Base-by-base conservation (phyloP, 2,888 invertebrate species). In the Drosophila pseudotalamancana region DNA sequence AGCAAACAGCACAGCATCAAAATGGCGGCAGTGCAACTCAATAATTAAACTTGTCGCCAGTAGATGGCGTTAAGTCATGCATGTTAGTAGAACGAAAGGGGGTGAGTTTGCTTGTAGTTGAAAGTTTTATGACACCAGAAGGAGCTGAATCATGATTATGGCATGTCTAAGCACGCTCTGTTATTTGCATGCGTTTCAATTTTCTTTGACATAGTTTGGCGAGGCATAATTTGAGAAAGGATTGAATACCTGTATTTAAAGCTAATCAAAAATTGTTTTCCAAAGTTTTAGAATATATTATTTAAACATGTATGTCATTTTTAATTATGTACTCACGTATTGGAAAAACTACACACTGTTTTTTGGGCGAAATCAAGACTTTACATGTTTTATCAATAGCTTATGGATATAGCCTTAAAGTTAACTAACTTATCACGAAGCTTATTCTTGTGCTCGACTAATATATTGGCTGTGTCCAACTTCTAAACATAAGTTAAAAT, bases 41-140 rank as follows among this genome's bases (percentile, higher is more conserved):
- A 80, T 86, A 77, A 86, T 81, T 83, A 80, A 80, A 72, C 78
- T 75, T 71, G 76, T 65, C 68, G 53, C 46, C 57, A 54, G 49
- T 64, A 54, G 73, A 29, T 54, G 70, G 65, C 53, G 68, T 45
- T 39, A 25, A 32, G 19, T 48, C 43, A 37, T 34, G 50, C 55
- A 31, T 37, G 11, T 49, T 35, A 12, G 27, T 4, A 9, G 21
- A 21, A 23, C 6, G 12, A 12, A 35, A 8, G 32, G 14, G 16
- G 23, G 12, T 16, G 8, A 14, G 25, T 16, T 23, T 42, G 45
- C 29, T 12, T 29, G 21, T 34, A 32, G 31, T 6, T 23, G 32
- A 40, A 63, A 61, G 37, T 72, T 61, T 53, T 48, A 39, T 43
- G 23, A 25, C 35, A 25, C 29, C 37, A 40, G 18, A 35, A 29